Evolutionary conservation across 1,140 invertebrate genomes (phyloP).

Genomic region (Armadillidium nasatum): DNA sequence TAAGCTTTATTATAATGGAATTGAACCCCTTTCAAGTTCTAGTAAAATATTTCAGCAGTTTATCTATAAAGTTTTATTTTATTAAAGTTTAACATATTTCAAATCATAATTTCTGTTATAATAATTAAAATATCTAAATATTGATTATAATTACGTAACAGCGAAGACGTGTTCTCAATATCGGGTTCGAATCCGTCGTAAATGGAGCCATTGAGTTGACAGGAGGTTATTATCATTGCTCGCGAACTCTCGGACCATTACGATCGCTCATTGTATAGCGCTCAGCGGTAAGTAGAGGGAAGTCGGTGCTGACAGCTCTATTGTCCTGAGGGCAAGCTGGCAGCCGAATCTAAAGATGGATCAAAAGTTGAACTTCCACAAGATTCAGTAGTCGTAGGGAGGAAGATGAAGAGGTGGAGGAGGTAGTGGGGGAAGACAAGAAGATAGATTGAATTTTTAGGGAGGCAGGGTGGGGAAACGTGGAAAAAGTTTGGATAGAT

Average conservation of each 20-base stretch:
- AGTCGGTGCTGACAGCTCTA: constrained; percentile 30
- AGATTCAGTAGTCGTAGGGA: background rate
- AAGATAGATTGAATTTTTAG: too few species aligned
- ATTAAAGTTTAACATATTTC: too few species aligned
- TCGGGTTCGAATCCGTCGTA: constrained; percentile 25
- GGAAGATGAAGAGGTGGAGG: background rate
- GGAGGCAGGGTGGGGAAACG: background rate
- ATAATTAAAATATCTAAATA: too few species aligned
- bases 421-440: background rate
- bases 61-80: too few species aligned
- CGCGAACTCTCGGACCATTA: constrained; percentile 38
- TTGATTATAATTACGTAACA: too few species aligned
- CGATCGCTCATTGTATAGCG: constrained; percentile 27
- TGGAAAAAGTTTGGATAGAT: too few species aligned
- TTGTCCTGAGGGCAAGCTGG: constrained; percentile 14
- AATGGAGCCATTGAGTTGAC: constrained; percentile 41
- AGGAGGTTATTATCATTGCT: constrained; percentile 41
- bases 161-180: background rate
- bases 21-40: too few species aligned
- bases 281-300: constrained; percentile 34
- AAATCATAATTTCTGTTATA: too few species aligned
- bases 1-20: too few species aligned
- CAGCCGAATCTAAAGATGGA: background rate
- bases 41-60: too few species aligned
- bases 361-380: background rate